Base-by-base conservation (phyloP, 2,888 invertebrate genomes). In the Augochlorella aurata region DNA sequence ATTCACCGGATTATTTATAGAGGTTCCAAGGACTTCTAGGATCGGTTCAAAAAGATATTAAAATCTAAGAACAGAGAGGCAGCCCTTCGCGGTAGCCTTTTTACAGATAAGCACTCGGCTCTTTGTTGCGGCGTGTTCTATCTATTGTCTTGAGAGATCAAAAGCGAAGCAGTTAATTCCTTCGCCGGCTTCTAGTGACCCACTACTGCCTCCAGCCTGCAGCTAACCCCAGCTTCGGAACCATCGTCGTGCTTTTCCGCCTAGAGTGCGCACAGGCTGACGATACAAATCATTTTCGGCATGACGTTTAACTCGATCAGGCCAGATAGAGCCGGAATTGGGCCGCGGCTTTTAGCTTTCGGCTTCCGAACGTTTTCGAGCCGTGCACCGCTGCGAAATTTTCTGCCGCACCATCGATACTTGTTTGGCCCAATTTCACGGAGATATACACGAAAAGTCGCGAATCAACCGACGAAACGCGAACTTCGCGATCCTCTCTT, bases 251-350 rank as follows among this genome's bases (percentile, higher is more conserved):
- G 29, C 58, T 47, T 47, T 21, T 58, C 54, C 10, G 21, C 47
- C 66, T 44, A 45, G 24, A 47, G 45, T 21, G 29, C 21, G 18
- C n/a, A 12, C 10, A 45, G 61, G 9, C 5, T 63, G 18, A 7
- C 52, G 79, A 67, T 73, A 82, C 82, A 77, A 81, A 77, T 82
- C 82, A 77, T 74, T 70, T 21, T 58, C 52, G 50, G 44, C 70
- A 49, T 67, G 70, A 80, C 74, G 66, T 70, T 68, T 38, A 21
- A 49, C 63, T 76, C 77, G 82, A 82, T 82, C 77, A 54, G 21
- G 16, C 14, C 49, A 66, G 47, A 72, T 70, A 54, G 29, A 45
- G 69, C 5, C 52, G 70, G 71, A 71, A 81, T 79, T 79, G 82
- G 66, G 47, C 45, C 66, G 66, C 54, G 50, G 44, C 65, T 63